phyloP scores from a whole-genome alignment of 2,888 invertebrate genomes.

The Chironomus riparius region DNA sequence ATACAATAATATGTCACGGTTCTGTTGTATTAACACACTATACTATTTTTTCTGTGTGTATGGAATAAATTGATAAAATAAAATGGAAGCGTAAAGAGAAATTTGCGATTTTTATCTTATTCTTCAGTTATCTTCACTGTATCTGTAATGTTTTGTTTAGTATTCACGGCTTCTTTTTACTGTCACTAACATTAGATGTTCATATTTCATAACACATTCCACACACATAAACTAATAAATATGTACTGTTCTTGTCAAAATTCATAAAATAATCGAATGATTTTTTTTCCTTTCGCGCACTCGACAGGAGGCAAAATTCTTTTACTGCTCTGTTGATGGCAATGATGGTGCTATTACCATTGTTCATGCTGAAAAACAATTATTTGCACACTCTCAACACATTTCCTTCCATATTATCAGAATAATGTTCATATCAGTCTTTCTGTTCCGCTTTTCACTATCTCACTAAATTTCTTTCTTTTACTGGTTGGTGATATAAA shows the following conservation, averaged over 20 bases:
- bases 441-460: too few relatives aligned
- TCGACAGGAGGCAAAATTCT: neutral
- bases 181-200: constrained; percentile 17
- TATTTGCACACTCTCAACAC: constrained; percentile 11
- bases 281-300: neutral
- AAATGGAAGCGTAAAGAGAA: too few relatives aligned
- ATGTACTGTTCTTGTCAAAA: neutral
- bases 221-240: neutral
- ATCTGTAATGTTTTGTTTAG: neutral
- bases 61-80: too few relatives aligned
- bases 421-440: neutral
- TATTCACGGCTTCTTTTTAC: constrained; percentile 13
- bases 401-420: too few relatives aligned
- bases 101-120: neutral
- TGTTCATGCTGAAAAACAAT: constrained; percentile 14
- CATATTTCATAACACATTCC: constrained; percentile 13
- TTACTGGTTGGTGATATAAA: neutral
- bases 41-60: too few relatives aligned
- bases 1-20: neutral
- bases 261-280: neutral
- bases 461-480: neutral
- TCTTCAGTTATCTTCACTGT: neutral
- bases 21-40: too few relatives aligned
- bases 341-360: neutral
- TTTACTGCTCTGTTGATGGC: neutral